Evolutionary conservation across 2,797 vertebrate genomes (phyloP).

Genomic region (Ciconia nigra): DNA sequence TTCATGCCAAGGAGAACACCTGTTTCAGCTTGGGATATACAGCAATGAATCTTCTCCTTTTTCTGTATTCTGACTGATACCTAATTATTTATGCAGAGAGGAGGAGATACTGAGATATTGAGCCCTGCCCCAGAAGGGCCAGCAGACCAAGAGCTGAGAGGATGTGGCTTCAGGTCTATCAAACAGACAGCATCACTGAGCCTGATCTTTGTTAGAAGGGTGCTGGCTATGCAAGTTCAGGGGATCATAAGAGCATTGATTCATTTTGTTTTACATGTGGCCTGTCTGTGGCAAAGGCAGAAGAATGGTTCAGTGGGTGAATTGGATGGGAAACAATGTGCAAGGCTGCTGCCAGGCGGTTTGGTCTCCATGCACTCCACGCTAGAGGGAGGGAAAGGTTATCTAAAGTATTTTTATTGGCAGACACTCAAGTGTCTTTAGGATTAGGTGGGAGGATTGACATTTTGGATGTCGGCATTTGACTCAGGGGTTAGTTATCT

Average conservation of each 20-base stretch:
- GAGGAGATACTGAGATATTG: background rate
- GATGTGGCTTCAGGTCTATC: background rate
- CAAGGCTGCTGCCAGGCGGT: background rate
- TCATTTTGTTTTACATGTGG: background rate
- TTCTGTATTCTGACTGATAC: background rate
- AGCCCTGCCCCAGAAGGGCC: background rate
- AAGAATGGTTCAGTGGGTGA: background rate
- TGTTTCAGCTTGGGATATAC: background rate
- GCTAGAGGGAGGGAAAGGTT: rapidly evolving
- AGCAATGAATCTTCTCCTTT: background rate
- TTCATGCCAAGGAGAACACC: background rate
- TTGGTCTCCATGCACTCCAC: background rate
- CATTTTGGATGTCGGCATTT: background rate
- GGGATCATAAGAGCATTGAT: rapidly evolving
- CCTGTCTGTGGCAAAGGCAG: background rate
- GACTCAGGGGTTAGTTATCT: background rate
- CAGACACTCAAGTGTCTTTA: background rate
- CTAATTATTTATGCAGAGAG: background rate
- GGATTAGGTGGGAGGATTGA: background rate
- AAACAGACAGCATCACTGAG: background rate
- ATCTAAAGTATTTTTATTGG: background rate
- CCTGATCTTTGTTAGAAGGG: background rate
- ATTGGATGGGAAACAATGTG: background rate
- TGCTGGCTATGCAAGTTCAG: background rate
- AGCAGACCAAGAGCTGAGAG: background rate